phyloP scores from a whole-genome alignment of 2,113 vertebrate genomes.

The Chloroceryle aenea region DNA sequence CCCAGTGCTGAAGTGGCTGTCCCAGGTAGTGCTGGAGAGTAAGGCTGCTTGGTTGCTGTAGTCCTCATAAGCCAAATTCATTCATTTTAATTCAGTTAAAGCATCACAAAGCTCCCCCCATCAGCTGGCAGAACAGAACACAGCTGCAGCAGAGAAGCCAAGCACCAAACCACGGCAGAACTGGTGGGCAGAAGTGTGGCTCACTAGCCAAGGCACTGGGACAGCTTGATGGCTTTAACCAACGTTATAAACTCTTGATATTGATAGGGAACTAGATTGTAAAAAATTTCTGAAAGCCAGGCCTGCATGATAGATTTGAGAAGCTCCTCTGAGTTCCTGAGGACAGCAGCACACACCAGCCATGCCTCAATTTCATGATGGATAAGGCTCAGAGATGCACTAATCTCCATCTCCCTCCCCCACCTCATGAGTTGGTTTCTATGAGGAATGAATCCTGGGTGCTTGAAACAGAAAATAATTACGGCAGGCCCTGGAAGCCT shows the following conservation, averaged over 20 bases:
- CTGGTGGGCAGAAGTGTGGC: accelerated
- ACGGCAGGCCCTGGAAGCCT: background rate
- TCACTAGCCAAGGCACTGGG: accelerated
- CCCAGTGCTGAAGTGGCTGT: background rate
- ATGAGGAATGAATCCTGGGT: background rate
- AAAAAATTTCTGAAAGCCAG: background rate
- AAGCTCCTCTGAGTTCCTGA: background rate
- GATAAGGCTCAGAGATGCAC: background rate
- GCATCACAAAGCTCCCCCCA: background rate
- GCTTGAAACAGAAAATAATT: background rate
- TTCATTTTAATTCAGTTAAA: background rate
- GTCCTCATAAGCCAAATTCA: background rate
- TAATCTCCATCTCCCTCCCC: background rate
- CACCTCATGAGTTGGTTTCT: background rate
- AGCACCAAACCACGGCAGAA: background rate
- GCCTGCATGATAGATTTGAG: background rate
- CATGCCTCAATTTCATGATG: background rate
- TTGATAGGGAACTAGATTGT: background rate
- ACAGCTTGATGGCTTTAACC: background rate
- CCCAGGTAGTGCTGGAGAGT: background rate
- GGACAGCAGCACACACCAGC: background rate
- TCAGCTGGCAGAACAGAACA: background rate
- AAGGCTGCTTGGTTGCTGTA: background rate
- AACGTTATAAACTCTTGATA: background rate
- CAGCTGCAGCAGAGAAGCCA: background rate